phyloP scores from a whole-genome alignment of 2,888 invertebrate genomes.

The Agrochola macilenta region DNA sequence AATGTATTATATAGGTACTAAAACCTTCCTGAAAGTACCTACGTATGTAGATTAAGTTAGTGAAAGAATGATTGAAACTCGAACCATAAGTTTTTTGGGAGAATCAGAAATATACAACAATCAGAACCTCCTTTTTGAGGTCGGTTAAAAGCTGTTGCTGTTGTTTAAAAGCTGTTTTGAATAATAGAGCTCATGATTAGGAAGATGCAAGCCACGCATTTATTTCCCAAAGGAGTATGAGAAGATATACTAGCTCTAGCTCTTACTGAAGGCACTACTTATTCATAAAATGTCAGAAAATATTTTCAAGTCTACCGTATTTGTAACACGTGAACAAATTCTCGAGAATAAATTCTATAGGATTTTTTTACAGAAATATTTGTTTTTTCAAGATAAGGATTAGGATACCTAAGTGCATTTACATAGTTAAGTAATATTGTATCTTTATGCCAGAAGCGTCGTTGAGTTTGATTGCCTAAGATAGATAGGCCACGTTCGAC shows the following conservation, averaged over 20 bases:
- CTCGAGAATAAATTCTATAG: neutral
- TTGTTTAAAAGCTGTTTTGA: neutral
- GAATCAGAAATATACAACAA: too few species aligned
- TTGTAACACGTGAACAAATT: neutral
- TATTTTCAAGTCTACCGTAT: neutral
- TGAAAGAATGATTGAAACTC: too few species aligned
- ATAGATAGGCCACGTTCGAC: slow-evolving; percentile 62
- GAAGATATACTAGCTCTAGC: neutral
- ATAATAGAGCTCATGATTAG: slow-evolving; percentile 3
- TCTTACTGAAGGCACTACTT: neutral
- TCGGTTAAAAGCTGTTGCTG: neutral
- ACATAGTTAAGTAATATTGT: slow-evolving; percentile 40
- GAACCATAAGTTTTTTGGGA: too few species aligned
- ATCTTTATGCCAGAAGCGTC: slow-evolving; percentile 31
- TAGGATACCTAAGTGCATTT: slow-evolving; percentile 44
- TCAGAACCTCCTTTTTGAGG: neutral
- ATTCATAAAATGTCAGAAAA: neutral
- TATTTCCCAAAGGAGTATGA: neutral
- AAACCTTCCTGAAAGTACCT: too few species aligned
- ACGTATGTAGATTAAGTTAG: too few species aligned
- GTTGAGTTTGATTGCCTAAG: slow-evolving; percentile 41
- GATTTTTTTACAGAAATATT: neutral
- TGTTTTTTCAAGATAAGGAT: slow-evolving; percentile 43
- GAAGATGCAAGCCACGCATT: neutral
- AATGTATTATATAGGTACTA: too few species aligned